Evolutionary conservation across 2,797 vertebrate species (phyloP), one percentile per base, ranked within the genome.

Genomic region (Hephaestus fuliginosus): DNA sequence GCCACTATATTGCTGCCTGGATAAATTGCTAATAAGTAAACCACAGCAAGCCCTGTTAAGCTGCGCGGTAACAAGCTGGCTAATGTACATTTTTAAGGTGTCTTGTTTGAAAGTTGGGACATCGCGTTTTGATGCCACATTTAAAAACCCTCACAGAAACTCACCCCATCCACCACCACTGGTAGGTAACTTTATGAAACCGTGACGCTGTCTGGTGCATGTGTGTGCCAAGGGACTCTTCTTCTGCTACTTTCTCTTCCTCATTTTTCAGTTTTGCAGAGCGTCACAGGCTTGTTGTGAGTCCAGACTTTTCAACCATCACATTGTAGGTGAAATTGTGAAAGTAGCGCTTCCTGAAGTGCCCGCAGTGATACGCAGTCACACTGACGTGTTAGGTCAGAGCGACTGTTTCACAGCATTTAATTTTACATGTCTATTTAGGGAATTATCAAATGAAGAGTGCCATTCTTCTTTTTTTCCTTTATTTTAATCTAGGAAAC

Each of bases 231-330:
- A 28, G 53, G 1, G 17, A 61, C 3, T n/a, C 17, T 15, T 70
- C 66, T 56, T 80, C 3, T 49, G 18, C 15, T 51, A 61, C 53
- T 89, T 83, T 84, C 67, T 48, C 44, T 89, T 90, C 79, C 75
- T 80, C 20, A 43, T 69, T 72, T 33, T 74, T 63, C 30, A 46
- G 55, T 76, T 88, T 58, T 68, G 46, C 30, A 46, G 55, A 22
- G 25, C 70, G 46, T 43, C 17, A 44, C 12, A 33, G 22, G 39
- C 13, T 48, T 39, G 8, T 13, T 61, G 10, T 41, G 15, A 64
- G 22, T 44, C 7, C 10, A 1, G 74, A 36, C 48, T 44, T 49
- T 36, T 33, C 11, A 72, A 17, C 58, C 18, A 12, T 73, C 13
- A 62, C 8, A 41, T 70, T 46, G 56, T 28, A 44, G 20, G 12